Evolutionary conservation across 2,797 vertebrate species (phyloP).

Genomic region (Merluccius polli): DNA sequence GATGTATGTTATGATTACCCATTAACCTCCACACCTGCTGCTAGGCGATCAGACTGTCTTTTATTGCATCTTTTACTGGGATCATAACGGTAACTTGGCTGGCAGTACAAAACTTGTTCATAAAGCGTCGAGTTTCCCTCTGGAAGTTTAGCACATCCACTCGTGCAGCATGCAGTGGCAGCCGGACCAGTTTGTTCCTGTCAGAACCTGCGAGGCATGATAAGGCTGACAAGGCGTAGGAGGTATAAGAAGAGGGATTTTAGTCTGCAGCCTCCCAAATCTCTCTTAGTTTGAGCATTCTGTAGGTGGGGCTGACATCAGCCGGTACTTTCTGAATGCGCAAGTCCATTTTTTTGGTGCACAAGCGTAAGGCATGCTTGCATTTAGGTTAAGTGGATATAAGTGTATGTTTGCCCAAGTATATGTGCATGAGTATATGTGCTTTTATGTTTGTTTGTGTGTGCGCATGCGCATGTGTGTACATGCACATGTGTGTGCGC

Average conservation of each 20-base stretch:
- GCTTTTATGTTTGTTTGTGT: neutral
- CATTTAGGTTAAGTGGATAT: neutral
- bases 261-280: conserved; percentile 35
- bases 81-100: neutral
- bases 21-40: conserved; percentile 42
- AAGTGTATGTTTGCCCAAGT: neutral
- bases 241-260: conserved; percentile 53
- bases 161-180: neutral
- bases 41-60: conserved; percentile 20
- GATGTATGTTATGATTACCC: conserved; percentile 56
- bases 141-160: no score
- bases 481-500: neutral
- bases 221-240: conserved; percentile 44
- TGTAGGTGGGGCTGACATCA: conserved; percentile 28
- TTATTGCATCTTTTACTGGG: neutral
- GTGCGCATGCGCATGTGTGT: no score
- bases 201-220: conserved; percentile 48
- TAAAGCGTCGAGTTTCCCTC: no score
- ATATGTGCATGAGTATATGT: neutral
- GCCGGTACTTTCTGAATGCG: neutral
- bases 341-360: neutral
- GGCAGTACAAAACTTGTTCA: neutral
- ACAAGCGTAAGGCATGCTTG: neutral
- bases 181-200: conserved; percentile 41
- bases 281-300: conserved; percentile 12